A percentile compares a stretch with the other conserved stretches of the same genome.
These are phyloP conservation scores for Drymodes brunneopygia DNA, from an alignment of 2,113 vertebrate species.

Conservation along the genomic window DNA sequence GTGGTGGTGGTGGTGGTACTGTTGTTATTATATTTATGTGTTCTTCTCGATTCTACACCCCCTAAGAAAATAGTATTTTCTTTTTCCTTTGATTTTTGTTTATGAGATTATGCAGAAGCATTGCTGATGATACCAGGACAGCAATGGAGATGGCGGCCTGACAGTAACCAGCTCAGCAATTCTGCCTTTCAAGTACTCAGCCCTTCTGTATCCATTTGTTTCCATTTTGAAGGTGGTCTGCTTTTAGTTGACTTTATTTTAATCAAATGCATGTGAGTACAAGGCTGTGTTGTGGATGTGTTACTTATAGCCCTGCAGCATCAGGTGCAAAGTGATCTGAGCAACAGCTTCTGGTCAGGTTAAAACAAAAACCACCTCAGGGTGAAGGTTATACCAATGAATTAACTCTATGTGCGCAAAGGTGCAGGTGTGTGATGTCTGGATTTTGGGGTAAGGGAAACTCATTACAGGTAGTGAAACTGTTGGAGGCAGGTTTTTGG, in stretches of 20 bases:
- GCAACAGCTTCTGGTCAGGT: background rate
- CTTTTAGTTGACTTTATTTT: background rate
- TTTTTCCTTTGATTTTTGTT: background rate
- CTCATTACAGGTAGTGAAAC: background rate
- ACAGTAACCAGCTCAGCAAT: background rate
- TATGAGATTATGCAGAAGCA: background rate
- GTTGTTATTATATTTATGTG: background rate
- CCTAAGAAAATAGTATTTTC: background rate
- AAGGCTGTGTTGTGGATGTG: background rate
- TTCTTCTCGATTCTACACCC: background rate
- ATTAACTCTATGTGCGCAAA: background rate
- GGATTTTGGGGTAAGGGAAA: background rate
- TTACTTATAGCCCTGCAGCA: background rate
- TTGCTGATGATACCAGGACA: background rate
- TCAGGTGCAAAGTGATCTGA: background rate
- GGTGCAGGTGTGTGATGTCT: background rate
- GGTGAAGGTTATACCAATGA: background rate
- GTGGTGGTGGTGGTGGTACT: background rate
- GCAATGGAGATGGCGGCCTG: background rate
- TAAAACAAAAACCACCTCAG: background rate
- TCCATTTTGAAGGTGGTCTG: background rate
- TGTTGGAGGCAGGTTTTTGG: background rate
- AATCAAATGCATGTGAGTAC: background rate
- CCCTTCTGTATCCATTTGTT: background rate
- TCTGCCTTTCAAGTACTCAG: background rate